Conservation (phyloP, 1,140 invertebrate species). For the Megalonaias nervosa region DNA sequence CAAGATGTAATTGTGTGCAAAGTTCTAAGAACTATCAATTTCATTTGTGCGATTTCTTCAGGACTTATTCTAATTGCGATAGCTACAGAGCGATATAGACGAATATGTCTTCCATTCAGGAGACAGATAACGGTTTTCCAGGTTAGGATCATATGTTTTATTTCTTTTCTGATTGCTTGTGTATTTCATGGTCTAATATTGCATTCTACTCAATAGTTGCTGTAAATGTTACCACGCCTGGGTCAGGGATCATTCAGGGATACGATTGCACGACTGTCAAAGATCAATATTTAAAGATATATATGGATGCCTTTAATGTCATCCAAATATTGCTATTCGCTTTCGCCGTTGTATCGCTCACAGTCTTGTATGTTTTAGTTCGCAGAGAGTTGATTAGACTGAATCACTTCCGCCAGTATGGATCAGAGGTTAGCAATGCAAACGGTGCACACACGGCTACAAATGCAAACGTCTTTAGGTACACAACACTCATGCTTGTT, state of each 20-base stretch:
- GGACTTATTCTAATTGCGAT: constrained; percentile 39
- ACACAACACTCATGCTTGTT: constrained; percentile 30
- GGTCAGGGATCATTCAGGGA: constrained; percentile 6
- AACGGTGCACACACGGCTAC: not conserved
- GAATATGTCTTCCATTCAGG: constrained; percentile 36
- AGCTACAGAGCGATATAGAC: constrained; percentile 23
- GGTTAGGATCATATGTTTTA: constrained; percentile 28
- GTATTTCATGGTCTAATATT: constrained; percentile 37
- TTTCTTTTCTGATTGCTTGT: constrained; percentile 15
- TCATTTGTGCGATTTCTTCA: constrained; percentile 34
- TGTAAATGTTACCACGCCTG: constrained; percentile 29
- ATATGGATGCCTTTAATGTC: constrained; percentile 26
- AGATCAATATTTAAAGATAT: constrained; percentile 19
- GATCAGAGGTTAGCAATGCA: constrained; percentile 8
- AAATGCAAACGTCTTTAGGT: constrained; percentile 26
- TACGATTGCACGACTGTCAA: constrained; percentile 34
- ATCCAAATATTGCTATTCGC: constrained; percentile 24
- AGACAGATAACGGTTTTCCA: constrained; percentile 30
- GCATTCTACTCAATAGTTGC: constrained; percentile 28
- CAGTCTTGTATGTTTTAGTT: constrained; percentile 27
- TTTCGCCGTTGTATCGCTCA: constrained; percentile 7
- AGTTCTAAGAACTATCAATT: constrained; percentile 38
- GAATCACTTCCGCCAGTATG: constrained; percentile 33
- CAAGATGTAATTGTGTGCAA: constrained; percentile 30
- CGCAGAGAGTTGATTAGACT: constrained; percentile 20